Conservation (phyloP, 64 coral and sea anemone genomes). For the Montipora foliosa region DNA sequence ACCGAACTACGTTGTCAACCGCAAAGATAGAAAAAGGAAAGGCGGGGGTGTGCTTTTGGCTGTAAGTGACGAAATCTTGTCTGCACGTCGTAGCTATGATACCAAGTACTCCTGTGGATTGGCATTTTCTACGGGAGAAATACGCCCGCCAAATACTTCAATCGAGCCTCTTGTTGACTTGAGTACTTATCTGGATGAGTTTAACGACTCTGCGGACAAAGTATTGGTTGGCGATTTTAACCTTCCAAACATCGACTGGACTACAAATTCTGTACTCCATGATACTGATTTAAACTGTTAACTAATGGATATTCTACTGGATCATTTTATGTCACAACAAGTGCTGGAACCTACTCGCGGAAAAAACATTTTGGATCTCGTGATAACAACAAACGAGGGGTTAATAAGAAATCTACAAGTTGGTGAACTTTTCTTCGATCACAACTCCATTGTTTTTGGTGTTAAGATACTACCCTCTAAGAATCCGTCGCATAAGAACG, state of each 20-base stretch:
- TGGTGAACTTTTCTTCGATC: not conserved
- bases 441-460: not conserved
- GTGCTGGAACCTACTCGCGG: not conserved
- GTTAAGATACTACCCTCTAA: not conserved
- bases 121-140: not conserved
- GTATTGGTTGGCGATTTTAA: not conserved
- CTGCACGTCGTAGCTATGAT: no score
- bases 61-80: no score
- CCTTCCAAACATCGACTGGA: not conserved
- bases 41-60: no score
- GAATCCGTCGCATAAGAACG: not conserved
- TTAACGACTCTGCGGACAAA: not conserved
- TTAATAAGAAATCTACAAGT: constrained; percentile 7
- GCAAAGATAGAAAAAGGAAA: no score
- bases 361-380: constrained; percentile 7
- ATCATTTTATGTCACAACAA: constrained; percentile 13
- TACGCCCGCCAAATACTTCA: no score
- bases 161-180: no score
- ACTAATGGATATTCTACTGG: not conserved
- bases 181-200: no score
- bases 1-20: no score
- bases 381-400: not conserved
- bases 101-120: no score
- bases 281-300: not conserved
- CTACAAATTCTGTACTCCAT: not conserved